Evolutionary conservation across 2,888 invertebrate species (phyloP).

Genomic region (Scaptomyza cyrtandrae): DNA sequence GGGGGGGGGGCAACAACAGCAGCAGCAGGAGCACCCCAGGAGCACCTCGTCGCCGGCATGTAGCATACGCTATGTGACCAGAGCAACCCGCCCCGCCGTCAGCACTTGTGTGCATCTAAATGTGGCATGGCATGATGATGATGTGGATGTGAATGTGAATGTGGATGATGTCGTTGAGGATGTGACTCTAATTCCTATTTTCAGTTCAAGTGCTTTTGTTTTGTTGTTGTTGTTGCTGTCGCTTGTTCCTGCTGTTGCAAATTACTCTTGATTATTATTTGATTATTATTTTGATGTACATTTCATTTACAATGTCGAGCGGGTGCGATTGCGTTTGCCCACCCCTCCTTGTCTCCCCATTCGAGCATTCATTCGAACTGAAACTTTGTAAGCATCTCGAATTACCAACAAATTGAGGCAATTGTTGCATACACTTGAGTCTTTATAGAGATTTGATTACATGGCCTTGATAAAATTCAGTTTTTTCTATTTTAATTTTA

Average conservation of each 20-base stretch:
- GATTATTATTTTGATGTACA: conserved; percentile 69
- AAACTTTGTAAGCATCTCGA: conserved; percentile 68
- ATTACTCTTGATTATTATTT: conserved; percentile 70
- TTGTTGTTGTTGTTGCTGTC: not conserved
- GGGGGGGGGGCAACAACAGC: conserved; percentile 4
- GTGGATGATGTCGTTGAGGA: conserved; percentile 9
- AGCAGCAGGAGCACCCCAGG: conserved; percentile 48
- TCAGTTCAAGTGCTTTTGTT: conserved; percentile 51
- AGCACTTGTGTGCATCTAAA: conserved; percentile 17
- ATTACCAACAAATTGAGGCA: conserved; percentile 59
- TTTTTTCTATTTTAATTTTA: no score
- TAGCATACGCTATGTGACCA: conserved; percentile 69
- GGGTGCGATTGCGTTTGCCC: conserved; percentile 2
- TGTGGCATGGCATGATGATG: conserved; percentile 5
- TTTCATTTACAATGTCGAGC: conserved; percentile 50
- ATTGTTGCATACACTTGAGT: conserved; percentile 63
- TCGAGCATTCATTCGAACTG: conserved; percentile 1
- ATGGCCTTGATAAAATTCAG: conserved; percentile 51
- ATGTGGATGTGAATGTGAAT: no score
- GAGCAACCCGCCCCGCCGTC: conserved; percentile 28
- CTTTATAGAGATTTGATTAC: conserved; percentile 63
- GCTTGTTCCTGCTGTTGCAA: conserved; percentile 50
- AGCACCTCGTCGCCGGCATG: conserved; percentile 64
- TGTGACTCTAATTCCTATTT: conserved; percentile 39
- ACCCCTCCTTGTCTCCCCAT: not conserved